phyloP scores from a whole-genome alignment of 2,113 vertebrate genomes.

The Leptosomus discolor region DNA sequence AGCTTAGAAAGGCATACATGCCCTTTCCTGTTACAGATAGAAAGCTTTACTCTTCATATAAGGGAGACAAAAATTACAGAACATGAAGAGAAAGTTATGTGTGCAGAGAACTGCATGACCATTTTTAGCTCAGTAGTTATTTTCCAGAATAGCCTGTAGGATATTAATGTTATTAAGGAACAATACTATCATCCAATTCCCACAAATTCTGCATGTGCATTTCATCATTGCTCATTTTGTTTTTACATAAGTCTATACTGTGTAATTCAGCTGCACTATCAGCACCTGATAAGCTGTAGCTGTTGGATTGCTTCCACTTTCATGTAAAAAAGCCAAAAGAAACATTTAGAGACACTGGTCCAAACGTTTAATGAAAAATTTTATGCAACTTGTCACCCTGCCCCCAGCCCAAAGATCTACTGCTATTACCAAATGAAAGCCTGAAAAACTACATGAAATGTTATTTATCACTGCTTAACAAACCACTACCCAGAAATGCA shows the following conservation, averaged over 20 bases:
- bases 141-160: not conserved
- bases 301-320: not conserved
- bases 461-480: not conserved
- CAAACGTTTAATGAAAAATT: not conserved
- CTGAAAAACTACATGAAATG: not conserved
- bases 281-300: not conserved
- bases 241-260: not conserved
- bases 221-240: not conserved
- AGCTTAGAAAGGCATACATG: not conserved
- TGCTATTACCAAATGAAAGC: not conserved
- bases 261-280: not conserved
- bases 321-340: not conserved
- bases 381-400: not conserved
- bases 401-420: not conserved
- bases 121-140: not conserved
- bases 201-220: not conserved
- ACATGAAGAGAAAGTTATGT: not conserved
- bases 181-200: not conserved
- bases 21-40: not conserved
- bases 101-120: fast-evolving
- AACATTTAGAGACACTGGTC: not conserved
- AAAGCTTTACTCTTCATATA: not conserved
- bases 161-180: not conserved
- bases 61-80: not conserved
- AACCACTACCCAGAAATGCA: not conserved